Evolutionary conservation across 2,797 vertebrate genomes (phyloP).

Genomic region (Coilia nasus): DNA sequence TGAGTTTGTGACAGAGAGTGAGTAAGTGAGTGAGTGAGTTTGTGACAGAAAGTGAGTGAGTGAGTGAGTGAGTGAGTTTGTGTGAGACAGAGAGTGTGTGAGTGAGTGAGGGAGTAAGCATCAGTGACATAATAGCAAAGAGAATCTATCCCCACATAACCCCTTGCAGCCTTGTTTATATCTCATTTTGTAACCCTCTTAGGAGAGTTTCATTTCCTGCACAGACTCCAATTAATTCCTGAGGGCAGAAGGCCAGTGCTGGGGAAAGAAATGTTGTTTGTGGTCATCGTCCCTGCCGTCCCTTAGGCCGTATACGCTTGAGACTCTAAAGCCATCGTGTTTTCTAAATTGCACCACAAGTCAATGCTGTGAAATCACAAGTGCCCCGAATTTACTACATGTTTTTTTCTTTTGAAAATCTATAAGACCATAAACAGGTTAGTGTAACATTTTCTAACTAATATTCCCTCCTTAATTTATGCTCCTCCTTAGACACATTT

Average conservation of each 20-base stretch:
- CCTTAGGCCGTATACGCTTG: not conserved
- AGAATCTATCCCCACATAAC: not conserved
- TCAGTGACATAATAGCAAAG: not conserved
- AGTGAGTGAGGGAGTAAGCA: not conserved
- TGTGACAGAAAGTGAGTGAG: not conserved
- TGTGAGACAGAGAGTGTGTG: too few species aligned
- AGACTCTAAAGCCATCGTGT: not conserved
- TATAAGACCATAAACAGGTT: not conserved
- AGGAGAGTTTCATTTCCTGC: constrained; percentile 24
- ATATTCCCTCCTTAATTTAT: not conserved
- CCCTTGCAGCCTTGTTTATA: not conserved
- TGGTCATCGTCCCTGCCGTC: not conserved
- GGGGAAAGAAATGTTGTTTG: constrained; percentile 14
- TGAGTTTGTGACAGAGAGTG: not conserved
- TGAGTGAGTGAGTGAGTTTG: too few species aligned
- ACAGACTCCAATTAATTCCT: constrained; percentile 27
- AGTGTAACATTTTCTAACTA: not conserved
- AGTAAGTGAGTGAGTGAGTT: not conserved
- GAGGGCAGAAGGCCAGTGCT: not conserved
- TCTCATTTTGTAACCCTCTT: constrained; percentile 39
- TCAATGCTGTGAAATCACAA: not conserved
- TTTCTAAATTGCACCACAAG: not conserved
- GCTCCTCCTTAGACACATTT: too few species aligned
- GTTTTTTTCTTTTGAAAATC: not conserved
- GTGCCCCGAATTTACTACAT: not conserved